These are phyloP conservation scores for Coptodon bakossiorum DNA, from an alignment of 2,113 vertebrate genomes.

Conservation along the genomic window DNA sequence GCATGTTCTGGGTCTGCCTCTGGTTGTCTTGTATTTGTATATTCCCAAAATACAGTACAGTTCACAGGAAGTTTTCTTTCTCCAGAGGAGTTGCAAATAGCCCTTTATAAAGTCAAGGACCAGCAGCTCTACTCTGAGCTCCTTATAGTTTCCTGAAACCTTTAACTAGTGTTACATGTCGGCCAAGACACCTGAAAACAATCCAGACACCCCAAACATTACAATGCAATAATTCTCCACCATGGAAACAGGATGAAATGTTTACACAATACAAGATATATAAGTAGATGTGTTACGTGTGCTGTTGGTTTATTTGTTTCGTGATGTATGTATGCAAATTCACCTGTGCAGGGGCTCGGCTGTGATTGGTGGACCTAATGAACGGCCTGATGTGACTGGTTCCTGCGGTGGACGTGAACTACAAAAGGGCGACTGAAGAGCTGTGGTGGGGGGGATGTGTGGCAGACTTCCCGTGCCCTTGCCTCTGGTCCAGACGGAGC, in stretches of 20 bases:
- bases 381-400: too few relatives aligned
- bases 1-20: neutral
- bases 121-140: neutral
- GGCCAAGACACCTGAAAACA: neutral
- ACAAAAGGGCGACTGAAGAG: too few relatives aligned
- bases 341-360: too few relatives aligned
- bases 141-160: neutral
- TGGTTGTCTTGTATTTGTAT: neutral
- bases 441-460: too few relatives aligned
- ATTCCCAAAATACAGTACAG: neutral
- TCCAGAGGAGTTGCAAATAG: neutral
- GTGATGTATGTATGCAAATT: too few relatives aligned
- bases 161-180: neutral
- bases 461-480: too few relatives aligned
- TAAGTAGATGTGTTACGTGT: neutral
- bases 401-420: too few relatives aligned
- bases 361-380: too few relatives aligned
- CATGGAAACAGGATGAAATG: neutral
- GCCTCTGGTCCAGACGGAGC: too few relatives aligned
- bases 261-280: neutral
- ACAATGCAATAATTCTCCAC: neutral
- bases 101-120: neutral
- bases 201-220: neutral
- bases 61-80: neutral
- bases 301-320: too few relatives aligned